A percentile compares a stretch with the other conserved stretches of the same genome.
Conservation (phyloP, 1,140 invertebrate genomes). For the Prorops nasuta region DNA sequence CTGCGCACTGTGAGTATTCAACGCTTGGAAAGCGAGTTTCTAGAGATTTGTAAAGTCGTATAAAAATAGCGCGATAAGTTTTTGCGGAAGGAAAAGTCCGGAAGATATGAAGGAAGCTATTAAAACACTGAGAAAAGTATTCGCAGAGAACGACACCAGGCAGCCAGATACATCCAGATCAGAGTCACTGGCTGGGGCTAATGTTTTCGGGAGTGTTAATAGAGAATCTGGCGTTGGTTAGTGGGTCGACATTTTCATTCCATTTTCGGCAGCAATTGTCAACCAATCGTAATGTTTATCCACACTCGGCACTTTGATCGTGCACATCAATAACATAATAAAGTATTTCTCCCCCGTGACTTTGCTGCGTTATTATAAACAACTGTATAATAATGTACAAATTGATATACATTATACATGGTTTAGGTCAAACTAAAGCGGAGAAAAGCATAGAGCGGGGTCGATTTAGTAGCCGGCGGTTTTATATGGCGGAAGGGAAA, state of each 20-base stretch:
- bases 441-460: constrained; percentile 15
- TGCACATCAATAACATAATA: too few relatives aligned
- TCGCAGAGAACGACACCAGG: constrained; percentile 18
- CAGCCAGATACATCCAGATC: constrained; percentile 24
- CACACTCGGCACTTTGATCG: too few relatives aligned
- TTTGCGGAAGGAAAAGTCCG: too few relatives aligned
- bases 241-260: constrained; percentile 44
- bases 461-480: constrained; percentile 25
- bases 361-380: too few relatives aligned
- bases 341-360: too few relatives aligned
- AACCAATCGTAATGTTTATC: constrained; percentile 20
- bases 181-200: constrained; percentile 48
- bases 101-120: too few relatives aligned
- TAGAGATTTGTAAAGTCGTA: too few relatives aligned
- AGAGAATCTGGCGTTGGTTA: constrained; percentile 37
- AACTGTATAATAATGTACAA: too few relatives aligned
- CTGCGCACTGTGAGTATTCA: constrained; percentile 25
- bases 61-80: too few relatives aligned
- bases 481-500: constrained; percentile 31
- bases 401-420: too few relatives aligned
- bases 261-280: constrained; percentile 36
- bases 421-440: too few relatives aligned
- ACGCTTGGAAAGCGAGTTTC: constrained; percentile 5
- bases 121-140: constrained; percentile 15
- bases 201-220: constrained; percentile 48